Percentiles rank a stretch among this genome's conserved stretches.
Conservation (phyloP, 2,888 invertebrate genomes). For the Mimas tiliae region DNA sequence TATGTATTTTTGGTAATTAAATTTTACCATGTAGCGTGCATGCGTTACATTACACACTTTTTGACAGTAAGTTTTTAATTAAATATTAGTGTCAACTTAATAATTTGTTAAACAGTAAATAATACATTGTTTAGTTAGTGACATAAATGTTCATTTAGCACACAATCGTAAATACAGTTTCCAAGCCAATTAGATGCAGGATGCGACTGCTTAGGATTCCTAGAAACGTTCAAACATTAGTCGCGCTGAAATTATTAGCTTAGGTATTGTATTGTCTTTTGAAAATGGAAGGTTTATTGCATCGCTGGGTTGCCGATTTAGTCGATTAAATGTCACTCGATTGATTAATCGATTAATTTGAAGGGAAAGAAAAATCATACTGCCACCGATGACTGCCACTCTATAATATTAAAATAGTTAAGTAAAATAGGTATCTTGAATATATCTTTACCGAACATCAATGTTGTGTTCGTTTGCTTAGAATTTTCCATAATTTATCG, state of each 20-base stretch:
- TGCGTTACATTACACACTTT: no score
- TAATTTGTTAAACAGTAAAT: no score
- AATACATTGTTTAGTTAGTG: not conserved
- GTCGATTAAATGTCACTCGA: not conserved
- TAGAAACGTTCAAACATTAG: slow-evolving; percentile 9
- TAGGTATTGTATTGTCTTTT: slow-evolving; percentile 6
- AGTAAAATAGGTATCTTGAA: no score
- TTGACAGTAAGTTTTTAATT: no score
- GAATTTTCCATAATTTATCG: not conserved
- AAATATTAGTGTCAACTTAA: no score
- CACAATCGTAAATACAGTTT: slow-evolving; percentile 9
- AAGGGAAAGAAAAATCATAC: no score
- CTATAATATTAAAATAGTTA: no score
- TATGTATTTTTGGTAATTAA: no score
- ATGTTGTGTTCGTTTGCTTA: not conserved
- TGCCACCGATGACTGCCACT: no score
- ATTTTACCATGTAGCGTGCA: no score
- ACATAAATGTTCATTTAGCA: slow-evolving; percentile 17
- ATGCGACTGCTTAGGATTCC: not conserved
- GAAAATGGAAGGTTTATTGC: not conserved
- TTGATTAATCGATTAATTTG: no score
- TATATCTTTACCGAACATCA: not conserved
- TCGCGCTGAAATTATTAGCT: not conserved
- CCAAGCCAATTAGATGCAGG: slow-evolving; percentile 20
- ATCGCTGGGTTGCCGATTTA: not conserved